Evolutionary conservation across 2,113 vertebrate species (phyloP), one percentile per base, ranked within the genome.

Genomic region (Phainopepla nitens): DNA sequence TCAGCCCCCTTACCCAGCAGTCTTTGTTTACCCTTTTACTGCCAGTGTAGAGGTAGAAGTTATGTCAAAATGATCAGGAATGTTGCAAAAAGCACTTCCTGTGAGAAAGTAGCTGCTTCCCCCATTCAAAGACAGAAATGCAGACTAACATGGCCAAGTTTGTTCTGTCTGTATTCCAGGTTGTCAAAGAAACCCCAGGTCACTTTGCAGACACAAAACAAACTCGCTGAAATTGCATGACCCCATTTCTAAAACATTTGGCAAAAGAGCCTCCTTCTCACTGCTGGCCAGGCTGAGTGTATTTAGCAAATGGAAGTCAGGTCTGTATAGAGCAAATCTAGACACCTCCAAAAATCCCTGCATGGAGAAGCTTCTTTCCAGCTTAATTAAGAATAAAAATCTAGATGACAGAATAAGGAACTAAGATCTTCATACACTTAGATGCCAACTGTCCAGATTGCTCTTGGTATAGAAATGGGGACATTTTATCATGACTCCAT

Each of bases 151-250:
- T 3, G n/a, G 50, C 71, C 29, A 71, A 86, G 62, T 93, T 85
- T 57, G 25, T 61, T 79, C 88, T 86, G 79, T 77, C 88, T 42
- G 20, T 65, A 61, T 73, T 80, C 82, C 88, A 92, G 54, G 71
- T 39, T 77, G 92, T 57, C 86, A 88, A 28, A 95, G 95, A 90
- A 95, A 96, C 39, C 49, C 70, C 82, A 90, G 58, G 50, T 80
- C 85, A 90, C 53, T 73, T 7, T 49, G 47, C 82, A 94, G 65
- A 96, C 60, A 31, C 60, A 68, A 87, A 91, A 62, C 27, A 86
- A 93, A 71, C 78, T 89, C 50, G 69, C 77, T 85, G 70, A 57
- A 93, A 57, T 36, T 56, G 70, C 57, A 72, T 76, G 84, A 95
- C 70, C 73, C 84, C 57, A 87, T 85, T 96, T 95, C 82, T 68